These are phyloP conservation scores for Tauraco erythrolophus DNA, from an alignment of 2,113 vertebrate species.

Conservation along the genomic window DNA sequence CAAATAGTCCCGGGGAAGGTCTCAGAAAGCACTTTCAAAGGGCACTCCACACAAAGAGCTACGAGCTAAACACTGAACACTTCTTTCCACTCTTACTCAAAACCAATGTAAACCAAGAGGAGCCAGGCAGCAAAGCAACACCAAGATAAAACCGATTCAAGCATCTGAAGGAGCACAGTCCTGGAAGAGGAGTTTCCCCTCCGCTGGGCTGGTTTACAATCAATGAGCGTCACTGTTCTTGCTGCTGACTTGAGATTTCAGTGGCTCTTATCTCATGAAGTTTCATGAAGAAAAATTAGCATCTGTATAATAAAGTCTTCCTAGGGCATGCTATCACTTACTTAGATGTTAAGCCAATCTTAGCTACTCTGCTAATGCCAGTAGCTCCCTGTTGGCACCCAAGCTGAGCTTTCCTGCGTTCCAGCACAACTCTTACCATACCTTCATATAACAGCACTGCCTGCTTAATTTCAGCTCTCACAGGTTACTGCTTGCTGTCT, in stretches of 20 bases:
- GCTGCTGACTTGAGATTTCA: background rate
- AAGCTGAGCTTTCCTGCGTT: background rate
- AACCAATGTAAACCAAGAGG: background rate
- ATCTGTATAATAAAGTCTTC: background rate
- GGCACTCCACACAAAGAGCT: background rate
- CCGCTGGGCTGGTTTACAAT: rapidly evolving
- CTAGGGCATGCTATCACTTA: background rate
- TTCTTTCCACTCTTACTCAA: background rate
- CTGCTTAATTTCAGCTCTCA: background rate
- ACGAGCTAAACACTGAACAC: background rate
- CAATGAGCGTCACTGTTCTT: background rate
- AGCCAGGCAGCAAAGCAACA: background rate
- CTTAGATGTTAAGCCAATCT: background rate
- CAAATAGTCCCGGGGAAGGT: background rate
- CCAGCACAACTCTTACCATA: background rate
- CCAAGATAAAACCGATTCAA: background rate
- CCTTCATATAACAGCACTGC: background rate
- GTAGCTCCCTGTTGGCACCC: background rate
- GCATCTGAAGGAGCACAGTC: background rate
- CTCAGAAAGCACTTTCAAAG: background rate
- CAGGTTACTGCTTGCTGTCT: background rate
- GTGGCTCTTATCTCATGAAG: background rate
- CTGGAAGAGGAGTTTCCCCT: background rate
- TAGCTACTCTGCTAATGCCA: background rate
- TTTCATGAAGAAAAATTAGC: background rate